Evolutionary conservation across 53 echinoderm and acorn worm species (phyloP), one percentile per base, ranked within the genome.

Genomic region (Paracentrotus lividus): DNA sequence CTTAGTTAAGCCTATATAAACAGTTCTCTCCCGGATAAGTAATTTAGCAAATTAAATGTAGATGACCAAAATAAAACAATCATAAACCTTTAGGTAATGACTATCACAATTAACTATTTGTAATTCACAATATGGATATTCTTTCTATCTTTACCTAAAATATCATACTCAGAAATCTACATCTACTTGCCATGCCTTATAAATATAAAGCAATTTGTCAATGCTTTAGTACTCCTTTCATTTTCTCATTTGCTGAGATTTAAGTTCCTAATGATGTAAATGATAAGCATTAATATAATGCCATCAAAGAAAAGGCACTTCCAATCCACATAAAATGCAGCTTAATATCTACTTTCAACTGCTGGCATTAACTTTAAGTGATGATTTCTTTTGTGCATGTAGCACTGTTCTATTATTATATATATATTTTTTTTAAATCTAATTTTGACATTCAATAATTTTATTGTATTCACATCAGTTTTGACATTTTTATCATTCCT

Each of bases 211-310:
- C 38, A 69, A 16, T 38, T 40, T 69, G 38, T 69, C 40, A 16
- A 40, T 36, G 72, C 72, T 72, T 31, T 33, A 67, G 31, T 67
- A 67, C 8, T 33, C 12, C 31, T 29, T 32, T 67, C 9, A 3
- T 34, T 0, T 67, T 8, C 15, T 67, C 67, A 33, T 34, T 33
- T 67, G 67, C 67, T n/a, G n/a, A n/a, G n/a, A n/a, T 14, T 13
- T 8, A 33, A 67, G 72, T 4, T 72, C 72, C 72, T 14, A 36
- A 5, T 7, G 2, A 15, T 36, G 18, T 69, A 20, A 72, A 7
- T 72, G 72, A 72, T 72, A 40, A 72, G 72, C 72, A 72, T 72
- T 72, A 72, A 72, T 72, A 18, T 40, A 72, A 72, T 72, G 40
- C 72, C 72, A 72, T 36, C 72, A 72, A 72, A 8, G 20, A 20